phyloP scores from a whole-genome alignment of 2,888 invertebrate genomes.

The Portevinia maculata region DNA sequence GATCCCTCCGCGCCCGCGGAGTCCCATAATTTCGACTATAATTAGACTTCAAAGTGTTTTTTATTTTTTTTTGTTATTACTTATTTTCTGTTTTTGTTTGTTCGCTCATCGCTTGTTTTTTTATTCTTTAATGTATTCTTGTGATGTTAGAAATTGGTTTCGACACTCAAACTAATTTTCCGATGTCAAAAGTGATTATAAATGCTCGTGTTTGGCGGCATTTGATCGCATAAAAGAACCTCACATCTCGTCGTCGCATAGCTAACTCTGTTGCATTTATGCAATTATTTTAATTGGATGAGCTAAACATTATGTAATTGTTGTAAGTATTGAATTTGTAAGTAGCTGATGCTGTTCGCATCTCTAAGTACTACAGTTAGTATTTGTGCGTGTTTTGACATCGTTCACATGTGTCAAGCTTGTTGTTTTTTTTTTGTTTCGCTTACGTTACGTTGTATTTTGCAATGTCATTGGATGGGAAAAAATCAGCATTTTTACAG shows the following conservation, averaged over 20 bases:
- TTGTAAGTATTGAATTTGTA: conserved; percentile 44
- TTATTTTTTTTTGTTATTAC: conserved; percentile 12
- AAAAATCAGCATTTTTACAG: background rate
- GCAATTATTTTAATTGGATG: conserved; percentile 70
- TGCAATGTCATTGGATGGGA: background rate
- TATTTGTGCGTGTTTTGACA: conserved; percentile 30
- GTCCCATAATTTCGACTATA: conserved; percentile 48
- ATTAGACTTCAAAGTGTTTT: conserved; percentile 62
- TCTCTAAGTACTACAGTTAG: conserved; percentile 8
- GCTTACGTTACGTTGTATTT: background rate
- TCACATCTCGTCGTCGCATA: conserved; percentile 6
- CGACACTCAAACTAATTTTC: conserved; percentile 70
- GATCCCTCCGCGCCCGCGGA: too few species aligned
- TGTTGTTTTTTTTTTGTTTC: background rate
- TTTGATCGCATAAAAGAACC: conserved; percentile 47
- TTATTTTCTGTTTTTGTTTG: conserved; percentile 22
- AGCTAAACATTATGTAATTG: conserved; percentile 39
- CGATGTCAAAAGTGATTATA: conserved; percentile 69
- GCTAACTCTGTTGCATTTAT: conserved; percentile 45
- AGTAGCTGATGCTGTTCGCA: background rate
- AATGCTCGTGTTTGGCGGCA: conserved; percentile 51
- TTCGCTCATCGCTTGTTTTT: conserved; percentile 34
- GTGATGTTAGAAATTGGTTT: conserved; percentile 58
- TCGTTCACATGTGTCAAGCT: conserved; percentile 10
- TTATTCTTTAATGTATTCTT: conserved; percentile 55